Percentiles rank a stretch among this genome's conserved stretches.
Conservation (phyloP, 2,113 vertebrate species). For the Micronycteris hirsuta region DNA sequence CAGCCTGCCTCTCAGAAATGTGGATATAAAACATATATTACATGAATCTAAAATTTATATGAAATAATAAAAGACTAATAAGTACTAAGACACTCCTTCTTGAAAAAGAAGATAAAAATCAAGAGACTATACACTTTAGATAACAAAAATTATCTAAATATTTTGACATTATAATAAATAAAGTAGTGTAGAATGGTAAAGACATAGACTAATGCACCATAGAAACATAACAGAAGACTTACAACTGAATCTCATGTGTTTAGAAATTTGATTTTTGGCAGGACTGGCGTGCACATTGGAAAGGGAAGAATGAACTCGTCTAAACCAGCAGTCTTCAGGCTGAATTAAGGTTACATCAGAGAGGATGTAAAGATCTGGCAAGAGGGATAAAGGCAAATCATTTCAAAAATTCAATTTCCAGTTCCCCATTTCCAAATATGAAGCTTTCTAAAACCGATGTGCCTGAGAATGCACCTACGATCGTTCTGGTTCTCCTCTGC, state of each 20-base stretch:
- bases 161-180: background rate
- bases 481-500: background rate
- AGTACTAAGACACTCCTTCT: background rate
- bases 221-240: background rate
- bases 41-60: background rate
- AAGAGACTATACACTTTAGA: background rate
- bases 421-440: background rate
- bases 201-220: background rate
- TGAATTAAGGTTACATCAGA: background rate
- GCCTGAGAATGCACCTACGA: background rate
- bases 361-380: background rate
- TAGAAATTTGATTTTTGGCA: background rate
- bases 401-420: background rate
- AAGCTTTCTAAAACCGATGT: background rate
- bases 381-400: background rate
- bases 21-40: background rate
- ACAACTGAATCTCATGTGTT: background rate
- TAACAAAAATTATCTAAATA: background rate
- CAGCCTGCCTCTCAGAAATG: background rate
- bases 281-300: background rate
- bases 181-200: background rate
- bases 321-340: background rate
- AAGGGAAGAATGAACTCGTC: background rate
- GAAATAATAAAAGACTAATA: background rate
- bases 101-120: background rate